A percentile compares a stretch with the other conserved stretches of the same genome.
Evolutionary conservation across 2,797 vertebrate species (phyloP).

Genomic region (Lagocephalus sceleratus): DNA sequence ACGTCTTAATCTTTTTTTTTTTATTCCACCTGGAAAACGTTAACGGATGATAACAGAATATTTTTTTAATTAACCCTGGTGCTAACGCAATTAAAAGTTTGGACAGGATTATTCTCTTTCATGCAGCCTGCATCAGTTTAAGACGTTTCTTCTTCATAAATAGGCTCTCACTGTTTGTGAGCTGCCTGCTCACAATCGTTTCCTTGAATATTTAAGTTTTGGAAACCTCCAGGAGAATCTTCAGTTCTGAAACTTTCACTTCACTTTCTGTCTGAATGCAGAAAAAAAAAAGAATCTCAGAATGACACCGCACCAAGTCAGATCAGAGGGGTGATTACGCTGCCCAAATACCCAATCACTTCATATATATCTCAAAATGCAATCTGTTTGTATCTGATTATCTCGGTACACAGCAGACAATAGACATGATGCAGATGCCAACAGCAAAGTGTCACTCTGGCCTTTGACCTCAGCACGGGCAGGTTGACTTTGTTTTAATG

Average conservation of each 20-base stretch:
- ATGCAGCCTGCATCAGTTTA: not conserved
- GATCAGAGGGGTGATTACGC: not conserved
- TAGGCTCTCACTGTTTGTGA: not conserved
- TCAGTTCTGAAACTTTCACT: not conserved
- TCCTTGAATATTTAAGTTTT: too few species aligned
- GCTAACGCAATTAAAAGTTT: too few species aligned
- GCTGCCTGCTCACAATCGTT: too few species aligned
- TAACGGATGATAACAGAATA: too few species aligned
- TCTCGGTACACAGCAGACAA: conserved; percentile 24
- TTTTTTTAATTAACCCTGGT: too few species aligned
- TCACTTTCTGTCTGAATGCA: conserved; percentile 8
- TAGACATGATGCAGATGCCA: conserved; percentile 21
- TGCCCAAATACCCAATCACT: too few species aligned
- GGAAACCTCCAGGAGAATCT: too few species aligned
- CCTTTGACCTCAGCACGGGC: conserved; percentile 14
- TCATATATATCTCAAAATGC: not conserved
- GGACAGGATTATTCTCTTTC: too few species aligned
- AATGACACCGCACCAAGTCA: conserved; percentile 5
- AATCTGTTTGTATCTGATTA: conserved; percentile 8
- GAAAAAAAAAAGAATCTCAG: not conserved
- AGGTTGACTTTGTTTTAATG: conserved; percentile 42
- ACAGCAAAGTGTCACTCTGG: conserved; percentile 24
- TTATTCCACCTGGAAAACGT: too few species aligned
- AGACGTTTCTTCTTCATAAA: not conserved
- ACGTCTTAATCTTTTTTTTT: too few species aligned